Base-by-base conservation (phyloP, 2,797 vertebrate species). In the Enteromius treurensis region DNA sequence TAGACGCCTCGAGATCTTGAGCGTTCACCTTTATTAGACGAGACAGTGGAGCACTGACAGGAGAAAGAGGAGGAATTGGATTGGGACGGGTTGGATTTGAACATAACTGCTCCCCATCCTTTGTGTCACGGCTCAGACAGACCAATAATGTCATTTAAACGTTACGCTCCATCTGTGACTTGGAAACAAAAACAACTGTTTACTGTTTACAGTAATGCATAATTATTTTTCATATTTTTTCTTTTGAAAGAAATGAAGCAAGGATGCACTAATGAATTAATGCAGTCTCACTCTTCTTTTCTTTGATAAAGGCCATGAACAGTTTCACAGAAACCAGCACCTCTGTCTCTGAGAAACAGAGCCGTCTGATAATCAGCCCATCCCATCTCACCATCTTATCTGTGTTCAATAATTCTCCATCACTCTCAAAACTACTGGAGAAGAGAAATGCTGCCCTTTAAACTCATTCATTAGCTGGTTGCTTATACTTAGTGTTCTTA, bases 121-220 rank as follows among this genome's bases (percentile, higher is more conserved):
- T 45, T 49, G 69, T 71, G 67, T 17, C 64, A 34, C 15, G 9
- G 64, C 64, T 65, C 64, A 32, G 32, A 70, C 40, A 70, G 68
- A n/a, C n/a, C 13, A 70, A 47, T 2, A 70, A 70, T 70, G n/a
- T 42, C 9, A 47, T 26, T 70, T 47, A 70, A 70, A 69, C 13
- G 37, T 23, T 69, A 15, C 29, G 23, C 42, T 49, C 69, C 42
- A 74, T 51, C 45, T 73, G 45, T 21, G 47, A 73, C 49, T 4
- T 32, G 9, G 17, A 32, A 32, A 8, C 26, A 53, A 51, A 51
- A 51, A 73, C 26, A 51, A 73, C 15, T 29, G 26, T 26, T 26
- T 26, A 13, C n/a, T 23, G 5, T 40, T 40, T 10, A 55, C 53
- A 23, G 53, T 55, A 55, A 55, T 55, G 9, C 21, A 55, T 55